Conservation (phyloP, 2,888 invertebrate species). For the Sthenelais limicola region DNA sequence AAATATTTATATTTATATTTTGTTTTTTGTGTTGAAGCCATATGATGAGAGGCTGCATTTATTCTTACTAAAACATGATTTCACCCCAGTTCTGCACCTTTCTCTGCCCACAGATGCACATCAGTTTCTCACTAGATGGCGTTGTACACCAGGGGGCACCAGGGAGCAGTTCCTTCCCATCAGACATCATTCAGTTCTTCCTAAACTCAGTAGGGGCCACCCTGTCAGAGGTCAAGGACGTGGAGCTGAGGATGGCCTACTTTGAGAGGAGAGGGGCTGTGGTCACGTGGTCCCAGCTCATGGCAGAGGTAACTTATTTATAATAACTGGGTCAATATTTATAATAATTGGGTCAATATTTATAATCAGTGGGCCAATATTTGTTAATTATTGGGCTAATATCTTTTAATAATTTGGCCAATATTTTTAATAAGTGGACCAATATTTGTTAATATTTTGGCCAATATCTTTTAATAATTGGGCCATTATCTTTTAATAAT, state of each 20-base stretch:
- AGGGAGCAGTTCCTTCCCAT: slow-evolving; percentile 72
- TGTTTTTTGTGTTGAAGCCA: too few species aligned
- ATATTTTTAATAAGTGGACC: too few species aligned
- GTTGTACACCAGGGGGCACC: slow-evolving; percentile 60
- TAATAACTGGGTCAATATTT: too few species aligned
- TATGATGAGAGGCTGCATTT: too few species aligned
- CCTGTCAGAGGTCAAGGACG: slow-evolving; percentile 78
- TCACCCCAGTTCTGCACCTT: background rate
- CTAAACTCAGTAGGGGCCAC: slow-evolving; percentile 79
- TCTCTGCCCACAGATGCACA: slow-evolving; percentile 73
- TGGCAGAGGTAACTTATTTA: slow-evolving; percentile 76
- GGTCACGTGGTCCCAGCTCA: slow-evolving; percentile 74
- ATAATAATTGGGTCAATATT: too few species aligned
- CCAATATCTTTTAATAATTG: too few species aligned
- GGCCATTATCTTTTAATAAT: too few species aligned
- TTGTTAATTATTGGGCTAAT: too few species aligned
- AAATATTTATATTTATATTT: too few species aligned
- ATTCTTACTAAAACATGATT: background rate
- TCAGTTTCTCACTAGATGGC: slow-evolving; percentile 77
- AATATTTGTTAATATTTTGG: too few species aligned
- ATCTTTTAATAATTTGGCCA: too few species aligned
- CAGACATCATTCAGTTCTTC: slow-evolving; percentile 78
- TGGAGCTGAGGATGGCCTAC: slow-evolving; percentile 77
- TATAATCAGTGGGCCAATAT: too few species aligned
- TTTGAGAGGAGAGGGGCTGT: slow-evolving; percentile 78